Evolutionary conservation across 2,797 vertebrate genomes (phyloP).

Genomic region (Rhinophrynus dorsalis): DNA sequence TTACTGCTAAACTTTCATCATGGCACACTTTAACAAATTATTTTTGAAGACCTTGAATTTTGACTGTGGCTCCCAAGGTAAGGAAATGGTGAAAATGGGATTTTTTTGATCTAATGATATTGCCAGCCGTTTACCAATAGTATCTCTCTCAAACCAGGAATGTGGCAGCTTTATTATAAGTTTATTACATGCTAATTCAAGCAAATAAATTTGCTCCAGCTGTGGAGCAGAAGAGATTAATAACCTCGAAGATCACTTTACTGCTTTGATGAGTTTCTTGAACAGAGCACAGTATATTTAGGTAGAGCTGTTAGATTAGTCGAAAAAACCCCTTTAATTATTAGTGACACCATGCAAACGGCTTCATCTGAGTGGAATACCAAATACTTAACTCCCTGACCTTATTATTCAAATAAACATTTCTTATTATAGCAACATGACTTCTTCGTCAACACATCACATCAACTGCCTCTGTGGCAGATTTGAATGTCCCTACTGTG

Average conservation of each 20-base stretch:
- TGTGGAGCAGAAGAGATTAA: constrained; percentile 77
- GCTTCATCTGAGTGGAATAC: constrained; percentile 74
- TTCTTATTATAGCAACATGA: constrained; percentile 63
- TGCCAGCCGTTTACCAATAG: constrained; percentile 58
- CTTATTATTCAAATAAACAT: constrained; percentile 80
- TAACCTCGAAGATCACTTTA: constrained; percentile 73
- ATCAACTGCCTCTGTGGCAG: constrained; percentile 55
- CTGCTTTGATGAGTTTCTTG: constrained; percentile 81
- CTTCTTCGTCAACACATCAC: constrained; percentile 52
- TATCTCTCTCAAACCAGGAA: constrained; percentile 58
- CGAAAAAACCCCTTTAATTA: constrained; percentile 81
- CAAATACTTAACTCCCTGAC: constrained; percentile 80
- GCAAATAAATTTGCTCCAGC: constrained; percentile 79
- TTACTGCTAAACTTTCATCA: constrained; percentile 28
- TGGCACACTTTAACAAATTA: constrained; percentile 30
- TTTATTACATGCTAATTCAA: constrained; percentile 81
- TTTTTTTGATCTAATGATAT: constrained; percentile 38
- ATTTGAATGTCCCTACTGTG: constrained; percentile 48
- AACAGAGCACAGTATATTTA: constrained; percentile 77
- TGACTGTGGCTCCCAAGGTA: not conserved
- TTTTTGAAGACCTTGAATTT: not conserved
- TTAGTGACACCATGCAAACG: constrained; percentile 82
- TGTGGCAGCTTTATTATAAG: constrained; percentile 72
- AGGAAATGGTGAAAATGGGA: rapidly evolving
- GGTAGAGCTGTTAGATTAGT: constrained; percentile 78